Evolutionary conservation across 2,797 vertebrate species (phyloP).

Genomic region (Mus spretus): DNA sequence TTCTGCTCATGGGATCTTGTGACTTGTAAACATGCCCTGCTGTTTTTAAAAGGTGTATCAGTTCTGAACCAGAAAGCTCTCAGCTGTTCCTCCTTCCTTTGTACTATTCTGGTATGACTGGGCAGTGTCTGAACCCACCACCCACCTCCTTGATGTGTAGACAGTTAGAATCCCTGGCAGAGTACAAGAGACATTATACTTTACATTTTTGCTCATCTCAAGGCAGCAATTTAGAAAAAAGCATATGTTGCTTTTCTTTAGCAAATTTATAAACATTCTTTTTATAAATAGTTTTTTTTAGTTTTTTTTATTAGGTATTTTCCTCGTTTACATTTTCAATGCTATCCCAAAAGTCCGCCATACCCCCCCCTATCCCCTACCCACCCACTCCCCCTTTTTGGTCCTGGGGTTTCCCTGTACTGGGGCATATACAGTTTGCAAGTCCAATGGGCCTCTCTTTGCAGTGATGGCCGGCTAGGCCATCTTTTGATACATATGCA

Average conservation of each 20-base stretch:
- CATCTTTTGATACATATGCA: no score
- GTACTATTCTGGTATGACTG: background rate
- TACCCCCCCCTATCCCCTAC: no score
- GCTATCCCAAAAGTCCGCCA: no score
- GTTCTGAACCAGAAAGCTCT: background rate
- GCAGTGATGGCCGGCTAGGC: no score
- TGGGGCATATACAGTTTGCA: no score
- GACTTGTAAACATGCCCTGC: background rate
- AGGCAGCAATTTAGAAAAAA: constrained; percentile 40
- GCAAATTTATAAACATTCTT: constrained; percentile 46
- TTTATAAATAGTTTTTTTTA: background rate
- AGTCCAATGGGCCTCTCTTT: no score
- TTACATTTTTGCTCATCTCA: background rate
- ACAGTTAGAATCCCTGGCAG: background rate
- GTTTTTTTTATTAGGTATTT: no score
- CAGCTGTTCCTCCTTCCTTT: background rate
- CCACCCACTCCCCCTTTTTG: no score
- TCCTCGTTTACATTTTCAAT: no score
- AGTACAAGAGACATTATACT: background rate
- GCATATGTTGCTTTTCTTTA: background rate
- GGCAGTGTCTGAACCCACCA: background rate
- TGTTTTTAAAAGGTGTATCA: background rate
- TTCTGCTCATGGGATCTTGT: background rate
- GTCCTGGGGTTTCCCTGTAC: no score
- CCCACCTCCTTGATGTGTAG: background rate